phyloP scores from a whole-genome alignment of 2,888 invertebrate species.

The Eremobia ochroleuca region DNA sequence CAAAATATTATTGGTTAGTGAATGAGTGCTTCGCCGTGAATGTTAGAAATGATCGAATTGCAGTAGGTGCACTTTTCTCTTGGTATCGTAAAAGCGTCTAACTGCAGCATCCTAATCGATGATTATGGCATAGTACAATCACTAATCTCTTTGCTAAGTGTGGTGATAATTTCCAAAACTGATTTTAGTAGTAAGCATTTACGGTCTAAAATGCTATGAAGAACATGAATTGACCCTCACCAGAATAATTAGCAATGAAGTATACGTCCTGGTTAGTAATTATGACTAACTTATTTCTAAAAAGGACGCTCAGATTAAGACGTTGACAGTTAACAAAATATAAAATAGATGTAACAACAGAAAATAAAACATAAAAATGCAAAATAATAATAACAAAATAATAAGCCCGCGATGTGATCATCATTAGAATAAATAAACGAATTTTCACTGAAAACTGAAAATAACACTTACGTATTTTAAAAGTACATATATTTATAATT shows the following conservation, averaged over 20 bases:
- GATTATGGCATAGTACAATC: neutral
- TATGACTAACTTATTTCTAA: conserved; percentile 39
- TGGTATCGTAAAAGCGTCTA: neutral
- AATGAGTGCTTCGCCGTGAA: neutral
- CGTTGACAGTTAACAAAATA: conserved; percentile 77
- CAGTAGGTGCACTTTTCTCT: neutral
- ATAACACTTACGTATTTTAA: neutral
- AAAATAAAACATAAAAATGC: conserved; percentile 42
- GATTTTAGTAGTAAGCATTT: neutral
- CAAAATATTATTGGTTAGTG: neutral
- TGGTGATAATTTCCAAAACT: neutral
- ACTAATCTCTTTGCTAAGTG: neutral
- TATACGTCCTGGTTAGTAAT: neutral
- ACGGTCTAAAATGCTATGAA: neutral
- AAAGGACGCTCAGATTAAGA: conserved; percentile 78
- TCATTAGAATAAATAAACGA: neutral
- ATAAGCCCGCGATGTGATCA: conserved; percentile 45
- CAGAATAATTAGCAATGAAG: conserved; percentile 9
- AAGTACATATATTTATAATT: too few species aligned
- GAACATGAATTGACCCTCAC: neutral
- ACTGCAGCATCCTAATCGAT: neutral
- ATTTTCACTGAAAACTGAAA: neutral
- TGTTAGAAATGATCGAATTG: neutral
- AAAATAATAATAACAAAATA: conserved; percentile 39
- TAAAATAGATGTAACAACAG: conserved; percentile 31